Evolutionary conservation across 2,113 vertebrate species (phyloP).

Genomic region (Tylochromis polylepis): DNA sequence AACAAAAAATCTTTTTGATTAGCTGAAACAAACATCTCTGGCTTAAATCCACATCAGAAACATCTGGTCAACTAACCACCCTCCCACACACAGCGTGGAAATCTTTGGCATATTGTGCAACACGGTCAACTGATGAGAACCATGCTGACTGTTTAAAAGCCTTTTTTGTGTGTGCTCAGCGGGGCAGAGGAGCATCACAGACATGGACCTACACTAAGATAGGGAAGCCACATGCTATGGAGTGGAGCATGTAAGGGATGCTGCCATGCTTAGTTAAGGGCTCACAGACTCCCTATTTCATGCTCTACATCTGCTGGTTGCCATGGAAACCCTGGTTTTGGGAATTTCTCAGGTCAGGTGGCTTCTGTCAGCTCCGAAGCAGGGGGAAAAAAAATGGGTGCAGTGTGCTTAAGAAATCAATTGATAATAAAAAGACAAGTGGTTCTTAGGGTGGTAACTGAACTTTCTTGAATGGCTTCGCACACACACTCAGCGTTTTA

Average conservation of each 20-base stretch:
- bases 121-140: conserved; percentile 18
- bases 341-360: conserved; percentile 61
- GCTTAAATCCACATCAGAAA: conserved; percentile 37
- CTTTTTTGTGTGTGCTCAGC: not conserved
- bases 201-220: not conserved
- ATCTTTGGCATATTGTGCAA: conserved; percentile 26
- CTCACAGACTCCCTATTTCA: conserved; percentile 51
- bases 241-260: conserved; percentile 28
- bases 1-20: conserved; percentile 26
- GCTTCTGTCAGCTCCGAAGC: conserved; percentile 49
- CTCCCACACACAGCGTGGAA: conserved; percentile 22
- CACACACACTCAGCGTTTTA: not conserved
- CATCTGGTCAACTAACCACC: conserved; percentile 46
- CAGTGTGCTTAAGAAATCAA: conserved; percentile 3
- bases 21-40: conserved; percentile 40
- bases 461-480: conserved; percentile 20
- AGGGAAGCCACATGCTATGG: not conserved
- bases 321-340: conserved; percentile 62
- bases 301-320: conserved; percentile 70
- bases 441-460: conserved; percentile 12
- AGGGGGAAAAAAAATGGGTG: not conserved
- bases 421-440: conserved; percentile 27
- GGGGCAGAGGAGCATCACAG: not conserved
- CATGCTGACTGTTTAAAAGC: not conserved
- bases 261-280: conserved; percentile 54